phyloP scores from a whole-genome alignment of 37 sponge, comb jelly and placozoan genomes.

The Ephydatia muelleri region DNA sequence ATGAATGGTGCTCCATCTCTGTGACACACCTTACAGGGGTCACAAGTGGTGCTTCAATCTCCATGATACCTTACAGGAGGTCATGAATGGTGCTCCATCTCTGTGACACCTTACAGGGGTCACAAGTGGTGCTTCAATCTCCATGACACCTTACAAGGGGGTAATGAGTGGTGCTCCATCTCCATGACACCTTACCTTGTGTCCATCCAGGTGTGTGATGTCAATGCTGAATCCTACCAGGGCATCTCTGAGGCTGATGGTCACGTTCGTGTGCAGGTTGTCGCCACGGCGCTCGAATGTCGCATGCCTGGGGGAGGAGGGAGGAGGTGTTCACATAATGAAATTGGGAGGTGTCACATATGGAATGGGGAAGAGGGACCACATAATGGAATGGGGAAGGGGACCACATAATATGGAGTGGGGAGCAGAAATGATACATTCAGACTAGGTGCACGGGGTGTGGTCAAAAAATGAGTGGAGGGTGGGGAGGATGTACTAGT shows the following conservation, averaged over 20 bases:
- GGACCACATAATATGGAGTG: neutral
- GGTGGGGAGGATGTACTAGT: no score
- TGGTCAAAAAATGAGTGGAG: no score
- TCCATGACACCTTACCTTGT: constrained; percentile 86
- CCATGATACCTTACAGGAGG: no score
- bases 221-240: constrained; percentile 91
- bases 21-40: no score
- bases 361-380: neutral
- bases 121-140: no score
- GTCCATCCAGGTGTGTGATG: constrained; percentile 91
- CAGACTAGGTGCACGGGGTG: no score
- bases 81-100: no score
- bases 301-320: constrained; percentile 57
- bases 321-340: neutral
- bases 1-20: no score
- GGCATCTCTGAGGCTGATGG: constrained; percentile 94
- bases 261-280: constrained; percentile 92
- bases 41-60: no score
- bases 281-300: constrained; percentile 91
- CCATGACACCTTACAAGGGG: no score
- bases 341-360: neutral
- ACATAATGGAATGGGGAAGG: neutral
- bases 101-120: no score
- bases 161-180: no score
- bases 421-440: neutral